Evolutionary conservation across 1,140 invertebrate species (phyloP).

Genomic region (Helicoverpa armigera): DNA sequence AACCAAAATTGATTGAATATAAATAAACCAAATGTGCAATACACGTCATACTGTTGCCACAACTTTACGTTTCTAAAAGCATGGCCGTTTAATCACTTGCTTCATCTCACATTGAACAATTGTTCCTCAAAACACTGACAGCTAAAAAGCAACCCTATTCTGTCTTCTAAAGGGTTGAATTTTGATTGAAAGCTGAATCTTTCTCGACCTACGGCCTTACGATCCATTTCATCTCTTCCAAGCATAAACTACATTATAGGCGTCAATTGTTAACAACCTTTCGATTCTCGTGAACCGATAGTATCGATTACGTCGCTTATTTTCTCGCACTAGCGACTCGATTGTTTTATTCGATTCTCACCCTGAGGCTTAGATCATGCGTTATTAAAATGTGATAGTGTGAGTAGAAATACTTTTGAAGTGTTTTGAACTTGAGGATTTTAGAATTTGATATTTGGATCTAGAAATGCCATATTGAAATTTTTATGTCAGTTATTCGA

Average conservation of each 20-base stretch:
- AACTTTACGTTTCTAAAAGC: slow-evolving; percentile 51
- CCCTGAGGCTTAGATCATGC: slow-evolving; percentile 42
- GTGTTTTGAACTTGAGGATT: background rate
- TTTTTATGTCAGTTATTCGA: too few relatives aligned
- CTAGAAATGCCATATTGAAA: too few relatives aligned
- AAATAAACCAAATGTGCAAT: slow-evolving; percentile 47
- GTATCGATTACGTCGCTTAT: slow-evolving; percentile 82
- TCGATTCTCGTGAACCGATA: slow-evolving; percentile 84
- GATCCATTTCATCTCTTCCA: slow-evolving; percentile 82
- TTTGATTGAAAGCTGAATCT: slow-evolving; percentile 46
- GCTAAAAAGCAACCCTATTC: slow-evolving; percentile 56
- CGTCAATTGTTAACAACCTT: slow-evolving; percentile 85
- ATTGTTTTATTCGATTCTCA: slow-evolving; percentile 77
- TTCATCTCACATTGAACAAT: slow-evolving; percentile 71
- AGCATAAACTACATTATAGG: slow-evolving; percentile 83
- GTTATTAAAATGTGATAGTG: slow-evolving; percentile 37
- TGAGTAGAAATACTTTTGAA: slow-evolving; percentile 20
- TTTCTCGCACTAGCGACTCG: slow-evolving; percentile 77
- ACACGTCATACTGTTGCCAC: slow-evolving; percentile 46
- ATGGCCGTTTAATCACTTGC: slow-evolving; percentile 69
- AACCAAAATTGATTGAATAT: slow-evolving; percentile 38
- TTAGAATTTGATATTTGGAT: background rate
- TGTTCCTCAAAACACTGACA: background rate
- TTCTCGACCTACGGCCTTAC: slow-evolving; percentile 79
- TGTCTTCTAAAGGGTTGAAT: slow-evolving; percentile 50